Evolutionary conservation across 2,113 vertebrate species (phyloP), one percentile per base, ranked within the genome.

Genomic region (Syngnathus scovelli): DNA sequence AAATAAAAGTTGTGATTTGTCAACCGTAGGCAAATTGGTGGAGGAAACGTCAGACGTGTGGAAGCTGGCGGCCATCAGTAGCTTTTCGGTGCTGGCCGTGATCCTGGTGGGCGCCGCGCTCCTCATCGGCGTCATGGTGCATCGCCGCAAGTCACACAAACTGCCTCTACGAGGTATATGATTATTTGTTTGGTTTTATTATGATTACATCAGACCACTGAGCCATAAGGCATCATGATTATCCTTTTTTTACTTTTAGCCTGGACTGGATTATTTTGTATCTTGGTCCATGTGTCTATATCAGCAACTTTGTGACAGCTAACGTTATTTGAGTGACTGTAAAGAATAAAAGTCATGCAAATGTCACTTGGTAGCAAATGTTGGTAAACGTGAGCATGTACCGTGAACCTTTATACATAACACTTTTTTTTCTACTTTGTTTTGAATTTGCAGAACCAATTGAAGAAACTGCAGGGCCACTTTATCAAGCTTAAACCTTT

Each of bases 381-480:
- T 1, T 38, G 4, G 8, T 4, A 9, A n/a, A 16, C 5, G 7
- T 19, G 3, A 38, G 6, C 58, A 2, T 60, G 27, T 36, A 12
- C 6, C 0, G 23, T 59, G 18, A 61, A 44, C 43, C 18, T 61
- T 38, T 5, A 19, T 5, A 19, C 18, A 19, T 21, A 8, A 51
- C 18, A 7, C 18, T 9, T 13, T 16, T 62, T 18, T 61, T 9
- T 41, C 46, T 59, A 44, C 52, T 58, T 44, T 65, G 44, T 72
- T 33, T 51, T 46, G 27, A 33, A 33, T 33, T 61, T 64, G 23
- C 85, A 92, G 91, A 92, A 77, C 91, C 91, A 7, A 91, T 92
- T 18, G 91, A 92, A 64, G 91, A 92, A 78, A 92, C 91, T 1
- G 90, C 90, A 0, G 91, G 91, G 81, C 91, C 91, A 55, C 90